Evolutionary conservation across 2,797 vertebrate genomes (phyloP).

Genomic region (Takifugu rubripes): DNA sequence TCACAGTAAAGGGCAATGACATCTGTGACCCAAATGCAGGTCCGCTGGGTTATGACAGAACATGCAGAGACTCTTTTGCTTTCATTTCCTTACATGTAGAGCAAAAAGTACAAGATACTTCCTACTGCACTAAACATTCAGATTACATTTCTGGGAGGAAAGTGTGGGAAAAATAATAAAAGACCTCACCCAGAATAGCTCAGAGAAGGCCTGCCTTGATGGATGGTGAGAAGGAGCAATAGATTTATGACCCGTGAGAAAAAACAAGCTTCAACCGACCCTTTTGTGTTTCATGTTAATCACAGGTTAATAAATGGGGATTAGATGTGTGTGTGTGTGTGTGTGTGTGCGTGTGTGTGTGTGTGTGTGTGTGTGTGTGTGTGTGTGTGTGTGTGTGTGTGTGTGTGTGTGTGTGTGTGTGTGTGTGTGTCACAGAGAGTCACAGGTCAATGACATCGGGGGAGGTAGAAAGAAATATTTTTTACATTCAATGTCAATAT

Average conservation of each 20-base stretch:
- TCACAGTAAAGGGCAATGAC: constrained; percentile 30
- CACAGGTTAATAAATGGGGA: constrained; percentile 37
- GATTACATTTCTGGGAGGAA: neutral
- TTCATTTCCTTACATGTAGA: neutral
- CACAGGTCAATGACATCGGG: too few species aligned
- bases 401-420: too few species aligned
- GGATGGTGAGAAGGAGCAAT: constrained; percentile 38
- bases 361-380: too few species aligned
- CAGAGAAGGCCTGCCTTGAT: constrained; percentile 14
- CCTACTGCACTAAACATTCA: neutral
- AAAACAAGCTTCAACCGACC: constrained; percentile 35
- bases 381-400: too few species aligned
- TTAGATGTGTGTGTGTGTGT: neutral
- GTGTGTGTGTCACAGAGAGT: too few species aligned
- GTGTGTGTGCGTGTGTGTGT: too few species aligned
- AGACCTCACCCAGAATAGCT: constrained; percentile 11
- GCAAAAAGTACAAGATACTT: neutral
- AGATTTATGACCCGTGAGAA: constrained; percentile 65
- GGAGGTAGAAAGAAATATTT: neutral
- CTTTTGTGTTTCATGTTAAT: constrained; percentile 41
- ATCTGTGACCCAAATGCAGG: constrained; percentile 8
- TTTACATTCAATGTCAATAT: too few species aligned
- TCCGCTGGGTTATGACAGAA: neutral
- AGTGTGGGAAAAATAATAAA: neutral
- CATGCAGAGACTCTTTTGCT: constrained; percentile 7